These are phyloP conservation scores for Hyposoter dolosus DNA, from an alignment of 2,888 invertebrate genomes.

Conservation along the genomic window DNA sequence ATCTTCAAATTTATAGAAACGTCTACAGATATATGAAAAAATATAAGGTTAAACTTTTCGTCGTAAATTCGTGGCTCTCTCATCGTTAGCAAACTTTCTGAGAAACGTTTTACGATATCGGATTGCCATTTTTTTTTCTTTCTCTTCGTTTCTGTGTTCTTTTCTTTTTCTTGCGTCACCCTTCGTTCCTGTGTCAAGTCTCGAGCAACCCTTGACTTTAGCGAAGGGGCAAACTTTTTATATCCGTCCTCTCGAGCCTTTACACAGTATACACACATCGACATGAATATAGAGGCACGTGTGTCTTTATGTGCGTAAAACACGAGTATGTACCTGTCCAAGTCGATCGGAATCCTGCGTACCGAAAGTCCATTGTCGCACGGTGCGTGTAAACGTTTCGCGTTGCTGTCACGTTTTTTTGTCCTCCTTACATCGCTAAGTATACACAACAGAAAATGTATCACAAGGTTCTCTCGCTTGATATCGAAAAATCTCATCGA, in stretches of 20 bases:
- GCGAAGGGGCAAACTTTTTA: conserved; percentile 63
- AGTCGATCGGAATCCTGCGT: conserved; percentile 39
- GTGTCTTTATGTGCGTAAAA: conserved; percentile 14
- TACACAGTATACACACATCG: background rate
- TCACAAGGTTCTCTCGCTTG: conserved; percentile 34
- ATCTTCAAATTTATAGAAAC: background rate
- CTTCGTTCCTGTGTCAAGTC: conserved; percentile 47
- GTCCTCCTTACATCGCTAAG: background rate
- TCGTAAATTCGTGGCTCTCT: conserved; percentile 64
- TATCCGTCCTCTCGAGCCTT: conserved; percentile 47
- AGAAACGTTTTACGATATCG: conserved; percentile 67
- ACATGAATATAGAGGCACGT: background rate
- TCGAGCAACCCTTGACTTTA: conserved; percentile 59
- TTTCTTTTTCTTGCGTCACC: conserved; percentile 19
- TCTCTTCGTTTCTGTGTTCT: conserved; percentile 32
- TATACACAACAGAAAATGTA: conserved; percentile 24
- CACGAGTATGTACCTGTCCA: conserved; percentile 16
- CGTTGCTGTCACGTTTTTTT: conserved; percentile 31
- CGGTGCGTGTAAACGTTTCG: conserved; percentile 54
- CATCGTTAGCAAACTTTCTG: conserved; percentile 60
- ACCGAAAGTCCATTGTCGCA: conserved; percentile 45
- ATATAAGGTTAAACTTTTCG: conserved; percentile 49
- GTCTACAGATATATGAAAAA: background rate
- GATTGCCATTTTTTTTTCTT: conserved; percentile 50
- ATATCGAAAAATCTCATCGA: conserved; percentile 49